Conservation (phyloP, 2,113 vertebrate genomes). For the Machaerirhynchus nigripectus region DNA sequence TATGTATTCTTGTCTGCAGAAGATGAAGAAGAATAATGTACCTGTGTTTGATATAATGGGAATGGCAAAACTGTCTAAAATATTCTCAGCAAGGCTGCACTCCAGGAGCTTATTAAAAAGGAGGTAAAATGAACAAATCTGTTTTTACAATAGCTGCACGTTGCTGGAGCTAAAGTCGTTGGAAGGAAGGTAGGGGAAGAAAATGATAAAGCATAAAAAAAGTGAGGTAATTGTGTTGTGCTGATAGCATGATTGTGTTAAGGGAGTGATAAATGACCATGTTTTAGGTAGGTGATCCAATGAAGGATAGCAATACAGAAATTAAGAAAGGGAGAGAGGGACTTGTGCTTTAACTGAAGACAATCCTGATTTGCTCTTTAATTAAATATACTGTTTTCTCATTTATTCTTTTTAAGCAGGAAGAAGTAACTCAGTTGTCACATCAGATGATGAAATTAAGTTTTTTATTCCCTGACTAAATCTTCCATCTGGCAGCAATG, state of each 20-base stretch:
- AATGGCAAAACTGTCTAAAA: neutral
- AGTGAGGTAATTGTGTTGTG: neutral
- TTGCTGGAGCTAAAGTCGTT: neutral
- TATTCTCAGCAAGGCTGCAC: neutral
- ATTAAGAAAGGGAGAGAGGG: neutral
- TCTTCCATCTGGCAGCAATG: neutral
- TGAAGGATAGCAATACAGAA: neutral
- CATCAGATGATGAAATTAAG: neutral
- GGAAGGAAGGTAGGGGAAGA: neutral
- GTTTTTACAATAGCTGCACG: neutral
- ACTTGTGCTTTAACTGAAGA: neutral
- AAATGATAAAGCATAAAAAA: neutral
- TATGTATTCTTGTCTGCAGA: neutral
- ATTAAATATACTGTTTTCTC: neutral
- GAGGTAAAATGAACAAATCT: neutral
- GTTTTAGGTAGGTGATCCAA: neutral
- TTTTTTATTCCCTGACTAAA: neutral
- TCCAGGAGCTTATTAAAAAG: neutral
- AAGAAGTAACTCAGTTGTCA: neutral
- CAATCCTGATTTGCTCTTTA: neutral
- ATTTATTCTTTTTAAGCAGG: neutral
- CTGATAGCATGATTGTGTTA: neutral
- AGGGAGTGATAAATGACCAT: neutral
- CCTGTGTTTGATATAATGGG: neutral
- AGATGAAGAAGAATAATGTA: neutral